Evolutionary conservation across 2,888 invertebrate genomes (phyloP).

Genomic region (Lucinisca nassula): DNA sequence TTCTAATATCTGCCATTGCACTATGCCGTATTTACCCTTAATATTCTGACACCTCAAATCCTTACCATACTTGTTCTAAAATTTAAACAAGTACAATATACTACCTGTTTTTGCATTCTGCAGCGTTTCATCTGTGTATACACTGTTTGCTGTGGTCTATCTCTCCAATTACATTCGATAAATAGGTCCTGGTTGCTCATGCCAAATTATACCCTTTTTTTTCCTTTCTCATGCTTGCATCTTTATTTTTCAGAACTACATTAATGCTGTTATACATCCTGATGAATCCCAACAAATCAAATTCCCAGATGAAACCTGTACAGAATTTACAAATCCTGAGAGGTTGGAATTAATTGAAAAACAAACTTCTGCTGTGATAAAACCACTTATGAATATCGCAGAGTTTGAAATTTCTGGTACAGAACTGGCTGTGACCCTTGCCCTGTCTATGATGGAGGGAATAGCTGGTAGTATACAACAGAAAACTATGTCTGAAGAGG

Average conservation of each 20-base stretch:
- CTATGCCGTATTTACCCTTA: too few species aligned
- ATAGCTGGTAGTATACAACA: constrained; percentile 63
- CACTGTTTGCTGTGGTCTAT: too few species aligned
- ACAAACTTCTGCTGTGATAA: constrained; percentile 74
- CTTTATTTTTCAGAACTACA: constrained; percentile 75
- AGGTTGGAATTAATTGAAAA: constrained; percentile 77
- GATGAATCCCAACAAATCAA: constrained; percentile 68
- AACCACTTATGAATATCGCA: constrained; percentile 57
- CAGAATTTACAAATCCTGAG: constrained; percentile 58
- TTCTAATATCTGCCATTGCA: too few species aligned
- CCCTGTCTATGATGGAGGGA: constrained; percentile 82
- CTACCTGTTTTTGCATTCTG: too few species aligned
- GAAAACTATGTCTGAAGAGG: constrained; percentile 36
- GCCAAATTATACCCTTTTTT: background rate
- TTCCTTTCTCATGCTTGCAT: background rate
- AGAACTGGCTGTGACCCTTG: constrained; percentile 80
- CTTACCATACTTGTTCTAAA: too few species aligned
- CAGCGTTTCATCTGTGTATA: too few species aligned
- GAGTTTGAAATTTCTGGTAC: constrained; percentile 77
- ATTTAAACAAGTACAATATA: too few species aligned
- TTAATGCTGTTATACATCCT: constrained; percentile 76
- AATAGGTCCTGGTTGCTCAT: too few species aligned
- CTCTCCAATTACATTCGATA: too few species aligned
- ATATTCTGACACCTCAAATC: too few species aligned
- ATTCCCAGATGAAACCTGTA: constrained; percentile 60